Percentiles rank a stretch among this genome's conserved stretches.
Conservation (phyloP, 2,888 invertebrate genomes). For the Drosophila testacea region DNA sequence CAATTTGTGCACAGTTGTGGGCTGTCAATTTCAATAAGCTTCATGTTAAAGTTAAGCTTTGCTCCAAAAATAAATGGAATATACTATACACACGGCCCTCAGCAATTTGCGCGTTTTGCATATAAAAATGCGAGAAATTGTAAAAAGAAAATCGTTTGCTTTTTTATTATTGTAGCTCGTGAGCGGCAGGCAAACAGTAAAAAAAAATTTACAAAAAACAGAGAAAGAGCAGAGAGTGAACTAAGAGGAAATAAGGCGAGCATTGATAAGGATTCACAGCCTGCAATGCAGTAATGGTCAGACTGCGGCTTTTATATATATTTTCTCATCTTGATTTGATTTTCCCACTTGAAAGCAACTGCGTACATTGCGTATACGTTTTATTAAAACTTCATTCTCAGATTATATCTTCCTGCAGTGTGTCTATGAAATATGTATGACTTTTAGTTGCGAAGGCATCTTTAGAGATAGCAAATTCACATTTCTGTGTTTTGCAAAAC, state of each 20-base stretch:
- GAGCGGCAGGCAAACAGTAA: constrained; percentile 8
- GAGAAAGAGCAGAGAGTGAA: not conserved
- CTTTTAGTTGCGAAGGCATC: not conserved
- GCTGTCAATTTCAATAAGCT: constrained; percentile 68
- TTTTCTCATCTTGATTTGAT: constrained; percentile 42
- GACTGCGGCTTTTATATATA: constrained; percentile 25
- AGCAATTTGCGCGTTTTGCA: constrained; percentile 24
- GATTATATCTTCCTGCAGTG: not conserved
- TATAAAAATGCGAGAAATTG: constrained; percentile 49
- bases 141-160: constrained; percentile 26
- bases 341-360: constrained; percentile 13
- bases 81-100: constrained; percentile 26
- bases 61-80: constrained; percentile 6
- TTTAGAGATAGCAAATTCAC: not conserved
- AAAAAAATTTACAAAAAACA: not conserved
- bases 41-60: constrained; percentile 30
- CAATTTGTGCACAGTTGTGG: constrained; percentile 52
- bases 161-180: constrained; percentile 17
- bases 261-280: constrained; percentile 23
- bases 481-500: not conserved
- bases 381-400: not conserved
- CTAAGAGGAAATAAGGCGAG: constrained; percentile 9
- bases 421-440: not conserved
- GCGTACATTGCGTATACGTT: constrained; percentile 9
- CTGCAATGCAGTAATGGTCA: constrained; percentile 18